phyloP scores from a whole-genome alignment of 2,113 vertebrate species.

The Chionis minor region DNA sequence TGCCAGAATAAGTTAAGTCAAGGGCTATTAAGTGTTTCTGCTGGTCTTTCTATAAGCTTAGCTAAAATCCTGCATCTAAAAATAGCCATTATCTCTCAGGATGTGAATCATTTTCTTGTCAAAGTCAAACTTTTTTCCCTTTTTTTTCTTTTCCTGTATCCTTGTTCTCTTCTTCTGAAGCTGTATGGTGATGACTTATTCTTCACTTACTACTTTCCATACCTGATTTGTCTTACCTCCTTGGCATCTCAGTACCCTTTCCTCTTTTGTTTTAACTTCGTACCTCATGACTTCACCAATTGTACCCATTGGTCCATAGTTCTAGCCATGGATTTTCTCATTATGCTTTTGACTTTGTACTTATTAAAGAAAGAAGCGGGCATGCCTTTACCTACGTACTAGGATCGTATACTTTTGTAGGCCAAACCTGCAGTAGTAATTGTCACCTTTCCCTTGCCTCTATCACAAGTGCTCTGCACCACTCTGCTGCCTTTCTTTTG shows the following conservation, averaged over 20 bases:
- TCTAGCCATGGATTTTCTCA: not conserved
- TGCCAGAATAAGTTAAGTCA: not conserved
- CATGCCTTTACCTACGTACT: not conserved
- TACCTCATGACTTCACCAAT: not conserved
- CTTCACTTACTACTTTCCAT: not conserved
- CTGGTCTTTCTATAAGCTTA: not conserved
- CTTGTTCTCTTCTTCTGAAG: not conserved
- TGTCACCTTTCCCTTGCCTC: not conserved
- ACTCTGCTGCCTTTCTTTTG: not conserved
- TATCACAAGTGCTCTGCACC: not conserved
- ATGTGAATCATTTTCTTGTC: not conserved
- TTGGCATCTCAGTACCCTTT: not conserved
- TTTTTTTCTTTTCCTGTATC: not conserved
- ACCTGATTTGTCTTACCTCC: not conserved
- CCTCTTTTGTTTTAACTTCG: not conserved
- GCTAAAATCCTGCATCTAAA: not conserved
- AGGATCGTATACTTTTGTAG: too few species aligned
- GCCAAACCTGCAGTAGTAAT: not conserved
- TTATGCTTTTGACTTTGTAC: not conserved
- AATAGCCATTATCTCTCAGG: not conserved
- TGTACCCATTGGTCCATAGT: not conserved
- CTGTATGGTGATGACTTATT: not conserved
- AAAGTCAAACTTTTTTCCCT: not conserved
- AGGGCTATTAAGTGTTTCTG: not conserved
- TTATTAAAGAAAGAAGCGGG: not conserved